Conservation (phyloP, 2,888 invertebrate species). For the Eristalis arbustorum region DNA sequence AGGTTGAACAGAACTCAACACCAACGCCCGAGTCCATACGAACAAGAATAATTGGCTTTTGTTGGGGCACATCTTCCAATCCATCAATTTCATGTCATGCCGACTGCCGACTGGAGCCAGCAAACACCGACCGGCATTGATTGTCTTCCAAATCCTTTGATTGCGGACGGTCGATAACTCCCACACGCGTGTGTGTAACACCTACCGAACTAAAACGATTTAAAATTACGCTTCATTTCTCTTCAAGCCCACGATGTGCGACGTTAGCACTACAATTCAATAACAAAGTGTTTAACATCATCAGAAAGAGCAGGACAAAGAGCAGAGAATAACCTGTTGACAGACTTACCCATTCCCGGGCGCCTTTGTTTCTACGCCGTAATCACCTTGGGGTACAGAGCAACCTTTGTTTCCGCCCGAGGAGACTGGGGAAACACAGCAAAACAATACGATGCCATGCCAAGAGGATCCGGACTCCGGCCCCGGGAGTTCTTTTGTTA, state of each 20-base stretch:
- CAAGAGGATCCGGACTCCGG: not conserved
- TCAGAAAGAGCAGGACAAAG: not conserved
- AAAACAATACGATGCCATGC: not conserved
- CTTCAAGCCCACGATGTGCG: not conserved
- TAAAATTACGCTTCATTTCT: not conserved
- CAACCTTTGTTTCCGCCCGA: not conserved
- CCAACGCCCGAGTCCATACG: not conserved
- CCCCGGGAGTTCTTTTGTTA: conserved; percentile 1
- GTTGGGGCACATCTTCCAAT: not conserved
- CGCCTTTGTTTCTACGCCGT: not conserved
- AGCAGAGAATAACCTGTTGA: not conserved
- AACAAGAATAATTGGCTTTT: not conserved
- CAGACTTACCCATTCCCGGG: not conserved
- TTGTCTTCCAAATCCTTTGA: not conserved
- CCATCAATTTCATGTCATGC: not conserved
- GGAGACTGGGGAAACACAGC: not conserved
- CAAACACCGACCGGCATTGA: not conserved
- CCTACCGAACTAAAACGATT: not conserved
- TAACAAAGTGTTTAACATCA: not conserved
- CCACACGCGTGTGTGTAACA: not conserved
- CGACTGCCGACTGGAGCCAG: not conserved
- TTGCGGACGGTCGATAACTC: not conserved
- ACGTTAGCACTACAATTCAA: not conserved
- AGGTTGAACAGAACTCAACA: not conserved
- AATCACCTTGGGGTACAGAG: not conserved